Percentiles rank a stretch among this genome's conserved stretches.
These are phyloP conservation scores for Laticauda laticaudata DNA, from an alignment of 2,113 vertebrate species.

Conservation along the genomic window DNA sequence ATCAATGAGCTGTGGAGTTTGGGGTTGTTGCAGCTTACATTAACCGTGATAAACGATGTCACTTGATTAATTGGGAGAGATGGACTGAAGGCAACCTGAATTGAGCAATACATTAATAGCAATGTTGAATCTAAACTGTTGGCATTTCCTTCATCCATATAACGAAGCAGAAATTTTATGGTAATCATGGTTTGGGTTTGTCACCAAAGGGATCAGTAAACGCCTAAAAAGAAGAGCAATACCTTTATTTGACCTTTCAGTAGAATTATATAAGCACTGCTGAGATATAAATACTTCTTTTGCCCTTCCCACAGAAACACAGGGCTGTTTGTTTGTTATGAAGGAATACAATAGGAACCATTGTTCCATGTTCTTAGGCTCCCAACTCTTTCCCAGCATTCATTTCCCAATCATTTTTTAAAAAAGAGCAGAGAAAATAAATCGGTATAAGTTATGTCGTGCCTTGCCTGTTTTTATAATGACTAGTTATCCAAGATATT, in stretches of 20 bases:
- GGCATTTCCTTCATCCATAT: neutral
- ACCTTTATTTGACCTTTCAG: constrained; percentile 48
- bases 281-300: constrained; percentile 51
- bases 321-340: constrained; percentile 48
- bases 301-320: constrained; percentile 56
- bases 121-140: constrained; percentile 19
- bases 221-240: constrained; percentile 41
- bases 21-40: neutral
- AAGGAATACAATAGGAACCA: constrained; percentile 56
- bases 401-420: constrained; percentile 13
- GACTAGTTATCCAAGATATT: neutral
- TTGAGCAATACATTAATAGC: neutral
- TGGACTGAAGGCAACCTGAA: neutral
- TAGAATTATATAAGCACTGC: constrained; percentile 55
- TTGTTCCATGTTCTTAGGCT: constrained; percentile 56
- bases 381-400: constrained; percentile 34
- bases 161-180: constrained; percentile 34
- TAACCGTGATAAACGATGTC: neutral
- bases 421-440: constrained; percentile 5
- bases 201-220: constrained; percentile 20
- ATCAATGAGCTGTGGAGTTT: neutral
- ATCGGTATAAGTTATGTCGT: neutral
- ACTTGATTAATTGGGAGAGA: neutral
- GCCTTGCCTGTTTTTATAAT: constrained; percentile 15
- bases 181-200: neutral